phyloP scores from a whole-genome alignment of 1,140 invertebrate genomes.

The Rhynchophorus ferrugineus region DNA sequence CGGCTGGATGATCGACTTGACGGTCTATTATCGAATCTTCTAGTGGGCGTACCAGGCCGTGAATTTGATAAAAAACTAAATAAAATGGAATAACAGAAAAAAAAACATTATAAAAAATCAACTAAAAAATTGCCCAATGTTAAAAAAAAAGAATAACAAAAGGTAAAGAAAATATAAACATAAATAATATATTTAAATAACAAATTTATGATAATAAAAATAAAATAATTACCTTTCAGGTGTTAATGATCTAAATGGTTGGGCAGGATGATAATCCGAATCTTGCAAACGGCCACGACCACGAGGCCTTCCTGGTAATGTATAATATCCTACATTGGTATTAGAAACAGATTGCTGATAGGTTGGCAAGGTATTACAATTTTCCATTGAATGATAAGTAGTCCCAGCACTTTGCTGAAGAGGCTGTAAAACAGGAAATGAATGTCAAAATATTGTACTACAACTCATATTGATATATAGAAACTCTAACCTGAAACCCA shows the following conservation, averaged over 20 bases:
- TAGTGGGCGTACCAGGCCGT: slow-evolving; percentile 45
- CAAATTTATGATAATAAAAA: no score
- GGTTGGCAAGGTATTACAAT: slow-evolving; percentile 21
- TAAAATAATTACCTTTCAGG: slow-evolving; percentile 41
- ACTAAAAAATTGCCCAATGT: not conserved
- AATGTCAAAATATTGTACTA: not conserved
- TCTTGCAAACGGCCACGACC: slow-evolving; percentile 46
- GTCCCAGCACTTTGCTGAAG: slow-evolving; percentile 3
- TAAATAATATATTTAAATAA: no score
- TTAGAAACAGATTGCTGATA: not conserved
- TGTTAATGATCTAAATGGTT: slow-evolving; percentile 43
- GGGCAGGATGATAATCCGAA: slow-evolving; percentile 21
- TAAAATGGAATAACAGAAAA: slow-evolving; percentile 4
- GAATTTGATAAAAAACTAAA: slow-evolving; percentile 33
- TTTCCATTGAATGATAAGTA: slow-evolving; percentile 20
- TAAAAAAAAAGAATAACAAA: not conserved
- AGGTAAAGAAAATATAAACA: not conserved
- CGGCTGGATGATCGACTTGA: slow-evolving; percentile 16
- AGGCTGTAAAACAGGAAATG: slow-evolving; percentile 5
- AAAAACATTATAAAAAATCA: slow-evolving; percentile 7
- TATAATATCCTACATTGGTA: slow-evolving; percentile 42
- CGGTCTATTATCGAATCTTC: slow-evolving; percentile 24
- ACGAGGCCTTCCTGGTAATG: slow-evolving; percentile 43
- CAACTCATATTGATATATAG: not conserved
- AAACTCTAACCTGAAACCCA: slow-evolving; percentile 7